Base-by-base conservation (phyloP, 2,888 invertebrate genomes). In the Tipula unca region DNA sequence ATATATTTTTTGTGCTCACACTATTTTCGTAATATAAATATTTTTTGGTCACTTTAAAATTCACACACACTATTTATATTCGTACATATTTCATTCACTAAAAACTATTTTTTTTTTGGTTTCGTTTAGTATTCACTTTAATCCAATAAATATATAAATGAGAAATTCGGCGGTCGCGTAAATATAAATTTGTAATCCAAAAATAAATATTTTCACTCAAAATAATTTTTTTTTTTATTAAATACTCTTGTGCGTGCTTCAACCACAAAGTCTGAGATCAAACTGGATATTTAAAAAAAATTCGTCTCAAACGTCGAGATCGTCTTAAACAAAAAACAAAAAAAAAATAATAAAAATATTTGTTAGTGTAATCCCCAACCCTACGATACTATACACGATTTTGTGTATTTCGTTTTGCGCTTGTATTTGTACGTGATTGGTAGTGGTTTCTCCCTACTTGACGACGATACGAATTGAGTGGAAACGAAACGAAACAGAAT, bases 241-340 rank as follows among this genome's bases (percentile, higher is more conserved):
- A 32, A 36, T 10, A 17, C 82, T 84, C 20, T 6, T 25, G 36
- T 84, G 54, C 87, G 90, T 90, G 89, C 89, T 89, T 88, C 89
- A 88, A 90, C 89, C 90, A 89, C 90, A 89, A 90, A 89, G 90
- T 90, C 91, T 90, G 89, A 90, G 88, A 89, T 89, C 89, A 89
- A 91, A 91, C 91, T 91, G 90, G 89, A 89, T 90, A 89, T 84
- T 84, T 83, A 35, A 83, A 83, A 83, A n/a, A n/a, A 3, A 89
- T 89, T 88, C 69, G 69, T 69, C 69, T 69, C 69, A 69, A 69
- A 69, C 69, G 69, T 69, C 10, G 69, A 48, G 48, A 86, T 87
- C 86, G 86, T 86, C 83, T 32, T 32, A 32, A 32, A 83, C n/a
- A 32, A 3, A 4, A 69, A 20, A 69, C n/a, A 13, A 32, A 32